These are phyloP conservation scores for Euura saliciscinereae DNA, from an alignment of 1,140 invertebrate species.

Conservation along the genomic window DNA sequence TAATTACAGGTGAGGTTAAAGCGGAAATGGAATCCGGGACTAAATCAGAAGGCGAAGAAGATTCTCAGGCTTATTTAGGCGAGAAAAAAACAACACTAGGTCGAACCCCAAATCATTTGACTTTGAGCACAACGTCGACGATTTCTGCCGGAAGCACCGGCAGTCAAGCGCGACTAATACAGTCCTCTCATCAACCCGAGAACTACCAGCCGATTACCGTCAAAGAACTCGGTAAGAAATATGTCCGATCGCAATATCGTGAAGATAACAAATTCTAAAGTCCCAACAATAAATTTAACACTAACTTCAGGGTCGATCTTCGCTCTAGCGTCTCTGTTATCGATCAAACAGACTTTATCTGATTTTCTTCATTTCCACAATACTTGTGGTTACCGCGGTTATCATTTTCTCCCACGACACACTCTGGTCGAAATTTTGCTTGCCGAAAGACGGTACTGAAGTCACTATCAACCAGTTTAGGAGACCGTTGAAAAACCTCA, in stretches of 20 bases:
- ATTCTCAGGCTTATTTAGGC: conserved; percentile 69
- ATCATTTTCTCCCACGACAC: too few relatives aligned
- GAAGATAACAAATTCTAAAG: neutral
- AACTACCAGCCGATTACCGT: conserved; percentile 84
- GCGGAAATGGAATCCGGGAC: conserved; percentile 73
- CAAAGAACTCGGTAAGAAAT: conserved; percentile 84
- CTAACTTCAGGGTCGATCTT: too few relatives aligned
- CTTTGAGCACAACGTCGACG: conserved; percentile 90
- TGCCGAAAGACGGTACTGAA: too few relatives aligned
- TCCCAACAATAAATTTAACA: neutral
- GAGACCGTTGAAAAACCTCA: too few relatives aligned
- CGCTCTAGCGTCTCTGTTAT: too few relatives aligned
- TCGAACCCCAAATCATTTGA: conserved; percentile 89
- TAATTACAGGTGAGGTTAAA: conserved; percentile 49
- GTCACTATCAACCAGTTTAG: too few relatives aligned
- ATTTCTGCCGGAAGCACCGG: conserved; percentile 92
- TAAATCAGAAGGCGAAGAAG: conserved; percentile 88
- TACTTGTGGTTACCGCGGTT: too few relatives aligned
- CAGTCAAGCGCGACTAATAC: conserved; percentile 90
- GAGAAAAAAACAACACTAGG: conserved; percentile 78
- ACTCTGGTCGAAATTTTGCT: too few relatives aligned
- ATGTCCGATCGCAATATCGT: neutral
- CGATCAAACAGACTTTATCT: too few relatives aligned
- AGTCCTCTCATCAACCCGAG: conserved; percentile 90
- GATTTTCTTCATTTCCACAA: too few relatives aligned